These are phyloP conservation scores for Chrysochloris asiatica DNA, from an alignment of 2,113 vertebrate genomes.

Conservation along the genomic window DNA sequence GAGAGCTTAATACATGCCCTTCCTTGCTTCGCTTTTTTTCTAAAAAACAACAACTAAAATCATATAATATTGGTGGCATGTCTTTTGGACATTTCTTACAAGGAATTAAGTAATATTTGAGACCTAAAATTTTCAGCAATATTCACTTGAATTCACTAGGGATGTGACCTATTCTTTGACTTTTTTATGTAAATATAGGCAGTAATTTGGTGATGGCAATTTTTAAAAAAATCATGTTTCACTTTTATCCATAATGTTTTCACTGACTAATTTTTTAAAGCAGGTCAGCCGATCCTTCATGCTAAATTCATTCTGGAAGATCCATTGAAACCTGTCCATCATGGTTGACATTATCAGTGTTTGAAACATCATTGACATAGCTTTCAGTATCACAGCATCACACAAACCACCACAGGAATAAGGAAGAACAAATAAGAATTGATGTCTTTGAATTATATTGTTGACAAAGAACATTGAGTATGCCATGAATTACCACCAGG, in stretches of 20 bases:
- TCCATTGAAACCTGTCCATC: background rate
- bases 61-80: background rate
- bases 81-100: background rate
- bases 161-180: background rate
- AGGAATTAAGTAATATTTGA: background rate
- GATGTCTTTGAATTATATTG: background rate
- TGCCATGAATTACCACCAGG: background rate
- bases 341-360: background rate
- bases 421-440: background rate
- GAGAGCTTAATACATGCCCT: background rate
- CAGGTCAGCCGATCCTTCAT: background rate
- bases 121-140: background rate
- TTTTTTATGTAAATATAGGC: constrained; percentile 7
- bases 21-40: background rate
- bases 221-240: background rate
- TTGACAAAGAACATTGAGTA: background rate
- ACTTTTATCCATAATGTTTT: background rate
- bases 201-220: background rate
- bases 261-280: background rate
- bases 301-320: background rate
- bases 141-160: background rate
- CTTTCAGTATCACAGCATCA: background rate
- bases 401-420: background rate
- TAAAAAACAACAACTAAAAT: too few species aligned
- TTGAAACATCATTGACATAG: background rate